phyloP scores from a whole-genome alignment of 2,113 vertebrate genomes.

The Ifrita kowaldi region DNA sequence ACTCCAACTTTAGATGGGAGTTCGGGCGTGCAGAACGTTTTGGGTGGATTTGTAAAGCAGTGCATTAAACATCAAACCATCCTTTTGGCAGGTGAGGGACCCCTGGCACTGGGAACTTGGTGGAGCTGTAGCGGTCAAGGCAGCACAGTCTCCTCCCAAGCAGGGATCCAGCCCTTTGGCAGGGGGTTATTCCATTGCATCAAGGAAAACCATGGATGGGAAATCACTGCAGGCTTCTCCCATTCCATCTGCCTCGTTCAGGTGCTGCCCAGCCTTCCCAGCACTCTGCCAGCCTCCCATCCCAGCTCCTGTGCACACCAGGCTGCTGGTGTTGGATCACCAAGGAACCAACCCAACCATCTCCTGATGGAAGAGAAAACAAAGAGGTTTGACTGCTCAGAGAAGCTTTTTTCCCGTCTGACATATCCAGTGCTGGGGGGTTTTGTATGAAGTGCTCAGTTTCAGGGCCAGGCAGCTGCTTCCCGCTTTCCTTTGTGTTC shows the following conservation, averaged over 20 bases:
- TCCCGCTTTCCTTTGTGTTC: neutral
- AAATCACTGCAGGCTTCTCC: neutral
- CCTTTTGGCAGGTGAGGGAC: neutral
- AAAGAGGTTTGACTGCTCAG: neutral
- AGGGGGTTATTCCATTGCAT: neutral
- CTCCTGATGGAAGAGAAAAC: neutral
- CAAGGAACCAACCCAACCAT: accelerated
- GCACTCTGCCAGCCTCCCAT: neutral
- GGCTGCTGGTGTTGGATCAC: neutral
- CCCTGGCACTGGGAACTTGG: neutral
- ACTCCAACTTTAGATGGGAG: neutral
- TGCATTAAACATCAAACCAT: neutral
- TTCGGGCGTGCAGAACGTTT: neutral
- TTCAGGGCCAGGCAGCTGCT: neutral
- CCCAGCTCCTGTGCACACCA: neutral
- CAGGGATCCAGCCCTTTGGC: neutral
- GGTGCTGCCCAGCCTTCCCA: neutral
- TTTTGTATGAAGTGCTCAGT: neutral
- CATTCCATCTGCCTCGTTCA: accelerated
- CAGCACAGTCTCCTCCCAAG: neutral
- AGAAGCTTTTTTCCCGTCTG: neutral
- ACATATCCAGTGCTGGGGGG: accelerated
- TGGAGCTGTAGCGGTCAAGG: neutral
- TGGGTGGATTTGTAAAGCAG: neutral
- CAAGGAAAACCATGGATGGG: accelerated